phyloP scores from a whole-genome alignment of 2,888 invertebrate species.

The Graphium colonna region DNA sequence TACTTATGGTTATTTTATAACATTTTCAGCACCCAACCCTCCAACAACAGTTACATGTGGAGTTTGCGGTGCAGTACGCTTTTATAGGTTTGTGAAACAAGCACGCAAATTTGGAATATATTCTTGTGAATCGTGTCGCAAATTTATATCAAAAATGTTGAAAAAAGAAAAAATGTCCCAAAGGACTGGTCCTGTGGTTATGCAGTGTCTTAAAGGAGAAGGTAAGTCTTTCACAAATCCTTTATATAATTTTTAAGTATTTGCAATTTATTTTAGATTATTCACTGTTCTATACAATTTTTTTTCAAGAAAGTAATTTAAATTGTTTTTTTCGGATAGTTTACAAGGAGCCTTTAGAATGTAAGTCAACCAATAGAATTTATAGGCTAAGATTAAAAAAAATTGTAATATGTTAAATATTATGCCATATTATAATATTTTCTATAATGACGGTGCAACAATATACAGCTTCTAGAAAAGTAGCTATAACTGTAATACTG shows the following conservation, averaged over 20 bases:
- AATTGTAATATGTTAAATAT: not conserved
- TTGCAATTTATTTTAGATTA: not conserved
- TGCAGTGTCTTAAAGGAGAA: conserved; percentile 85
- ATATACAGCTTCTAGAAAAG: too few species aligned
- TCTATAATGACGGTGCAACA: not conserved
- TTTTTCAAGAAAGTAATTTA: conserved; percentile 5
- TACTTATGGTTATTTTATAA: conserved; percentile 9
- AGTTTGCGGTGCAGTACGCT: conserved; percentile 88
- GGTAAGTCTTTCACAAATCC: conserved; percentile 45
- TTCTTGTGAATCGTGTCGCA: conserved; percentile 92
- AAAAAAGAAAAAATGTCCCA: conserved; percentile 83
- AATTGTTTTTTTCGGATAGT: conserved; percentile 12
- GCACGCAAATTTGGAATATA: conserved; percentile 91
- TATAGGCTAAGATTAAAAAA: not conserved
- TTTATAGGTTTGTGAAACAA: conserved; percentile 88
- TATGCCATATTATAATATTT: conserved; percentile 1
- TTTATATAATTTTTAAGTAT: not conserved
- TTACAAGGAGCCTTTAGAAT: conserved; percentile 24
- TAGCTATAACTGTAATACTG: too few species aligned
- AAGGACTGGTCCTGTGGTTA: conserved; percentile 71
- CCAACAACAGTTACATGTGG: conserved; percentile 86
- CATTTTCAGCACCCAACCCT: conserved; percentile 71
- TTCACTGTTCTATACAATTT: not conserved
- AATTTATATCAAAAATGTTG: conserved; percentile 91
- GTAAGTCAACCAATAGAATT: conserved; percentile 18